phyloP scores from a whole-genome alignment of 92 coral and sea anemone species.

The Phenganax subtilis region DNA sequence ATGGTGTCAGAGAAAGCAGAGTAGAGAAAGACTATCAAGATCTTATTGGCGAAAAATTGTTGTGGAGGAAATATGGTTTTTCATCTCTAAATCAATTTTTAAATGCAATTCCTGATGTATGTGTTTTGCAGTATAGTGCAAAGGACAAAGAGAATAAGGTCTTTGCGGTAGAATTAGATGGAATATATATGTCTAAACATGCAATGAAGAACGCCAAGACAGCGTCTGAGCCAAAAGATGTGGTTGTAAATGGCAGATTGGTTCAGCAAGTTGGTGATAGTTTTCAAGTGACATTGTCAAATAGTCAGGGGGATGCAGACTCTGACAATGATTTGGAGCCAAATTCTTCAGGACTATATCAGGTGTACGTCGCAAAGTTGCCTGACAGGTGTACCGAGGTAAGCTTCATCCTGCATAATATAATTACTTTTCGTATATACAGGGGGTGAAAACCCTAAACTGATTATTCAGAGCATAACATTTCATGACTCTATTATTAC shows the following conservation, averaged over 20 bases:
- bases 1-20: slow-evolving; percentile 64
- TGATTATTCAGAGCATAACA: too few relatives aligned
- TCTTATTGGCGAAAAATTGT: slow-evolving; percentile 40
- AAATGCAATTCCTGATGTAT: slow-evolving; percentile 81
- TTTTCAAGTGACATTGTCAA: slow-evolving; percentile 19
- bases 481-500: too few relatives aligned
- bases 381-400: too few relatives aligned
- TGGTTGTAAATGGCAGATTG: slow-evolving; percentile 25
- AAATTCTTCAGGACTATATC: too few relatives aligned
- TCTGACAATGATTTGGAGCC: too few relatives aligned
- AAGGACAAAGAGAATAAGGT: slow-evolving; percentile 77
- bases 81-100: slow-evolving; percentile 65
- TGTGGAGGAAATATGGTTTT: slow-evolving; percentile 69
- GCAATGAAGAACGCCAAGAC: slow-evolving; percentile 64
- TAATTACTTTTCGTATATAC: too few relatives aligned
- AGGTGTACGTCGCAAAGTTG: too few relatives aligned
- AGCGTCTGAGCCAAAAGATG: slow-evolving; percentile 45
- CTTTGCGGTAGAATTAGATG: slow-evolving; percentile 60
- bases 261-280: slow-evolving; percentile 15
- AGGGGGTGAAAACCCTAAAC: too few relatives aligned
- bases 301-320: not conserved
- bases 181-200: slow-evolving; percentile 65
- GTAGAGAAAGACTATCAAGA: slow-evolving; percentile 59
- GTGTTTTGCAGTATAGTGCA: slow-evolving; percentile 64
- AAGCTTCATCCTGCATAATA: too few relatives aligned